Base-by-base conservation (phyloP, 2,113 vertebrate genomes). In the Scatophagus argus region DNA sequence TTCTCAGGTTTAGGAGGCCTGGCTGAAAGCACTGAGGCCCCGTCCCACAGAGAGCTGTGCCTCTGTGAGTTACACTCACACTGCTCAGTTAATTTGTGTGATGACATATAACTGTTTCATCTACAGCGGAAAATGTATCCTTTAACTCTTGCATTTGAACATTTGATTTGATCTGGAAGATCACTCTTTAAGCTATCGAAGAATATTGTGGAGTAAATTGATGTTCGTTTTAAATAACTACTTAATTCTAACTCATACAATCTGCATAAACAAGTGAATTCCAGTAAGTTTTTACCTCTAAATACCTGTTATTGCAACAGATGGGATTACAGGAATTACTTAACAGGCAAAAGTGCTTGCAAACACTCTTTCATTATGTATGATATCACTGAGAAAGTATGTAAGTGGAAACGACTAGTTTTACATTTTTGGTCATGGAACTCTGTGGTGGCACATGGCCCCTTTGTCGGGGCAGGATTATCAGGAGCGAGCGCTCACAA, bases 401-500 rank as follows among this genome's bases (percentile, higher is more conserved):
- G 93, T 90, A 91, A 93, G 88, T 89, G 88, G 91, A 93, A 93
- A 87, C 8, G 88, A 90, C 89, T 76, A 79, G 82, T 91, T 93
- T 90, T 91, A 90, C 88, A 91, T 91, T 89, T 93, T 87, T 90
- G 89, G 88, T 93, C 90, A 93, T 92, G 92, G 88, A 79, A 69
- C 88, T 87, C 81, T 68, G 83, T 47, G 85, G 85, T 44, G 87
- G 90, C 93, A 91, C 92, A 93, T 89, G 89, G 90, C 82, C 88
- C 87, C 83, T 92, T 93, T 94, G 91, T 94, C 90, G 95, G 95
- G 92, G 94, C 90, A 91, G 94, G 94, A 97, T 95, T 95, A 96
- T 96, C 94, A 92, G 93, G 92, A 94, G 95, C 89, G 93, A 93
- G 93, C 86, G 89, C 90, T 91, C 93, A 97, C 96, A 94, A 97